Percentiles rank a stretch among this genome's conserved stretches.
Conservation (phyloP, 2,113 vertebrate species). For the Pimephales promelas region DNA sequence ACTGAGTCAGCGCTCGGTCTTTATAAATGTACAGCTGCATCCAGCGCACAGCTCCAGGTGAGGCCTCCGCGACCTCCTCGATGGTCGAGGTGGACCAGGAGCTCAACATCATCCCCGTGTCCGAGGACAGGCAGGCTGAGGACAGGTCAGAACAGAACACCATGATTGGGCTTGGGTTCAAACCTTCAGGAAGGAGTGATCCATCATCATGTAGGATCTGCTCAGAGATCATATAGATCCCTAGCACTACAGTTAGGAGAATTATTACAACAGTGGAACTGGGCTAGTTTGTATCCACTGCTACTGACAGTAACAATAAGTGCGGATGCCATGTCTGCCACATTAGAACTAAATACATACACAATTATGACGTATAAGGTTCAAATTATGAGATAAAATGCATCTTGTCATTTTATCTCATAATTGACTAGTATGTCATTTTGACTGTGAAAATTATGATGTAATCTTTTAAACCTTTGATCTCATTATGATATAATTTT, state of each 20-base stretch:
- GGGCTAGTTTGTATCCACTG: neutral
- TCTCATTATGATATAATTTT: neutral
- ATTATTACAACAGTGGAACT: neutral
- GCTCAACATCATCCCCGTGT: slow-evolving; percentile 95
- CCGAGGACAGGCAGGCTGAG: slow-evolving; percentile 82
- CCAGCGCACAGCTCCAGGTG: slow-evolving; percentile 74
- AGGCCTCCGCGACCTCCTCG: slow-evolving; percentile 86
- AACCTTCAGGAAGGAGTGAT: neutral
- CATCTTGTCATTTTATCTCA: neutral
- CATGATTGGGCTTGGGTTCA: neutral
- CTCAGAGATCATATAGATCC: neutral
- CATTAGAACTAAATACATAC: neutral
- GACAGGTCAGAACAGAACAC: neutral
- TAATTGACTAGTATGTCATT: neutral
- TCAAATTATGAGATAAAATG: neutral
- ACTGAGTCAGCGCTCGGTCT: slow-evolving; percentile 83
- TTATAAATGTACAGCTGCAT: slow-evolving; percentile 94
- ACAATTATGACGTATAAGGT: neutral
- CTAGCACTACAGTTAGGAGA: neutral
- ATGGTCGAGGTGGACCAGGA: slow-evolving; percentile 94
- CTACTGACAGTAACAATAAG: neutral
- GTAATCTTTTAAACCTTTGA: neutral
- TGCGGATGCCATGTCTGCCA: neutral
- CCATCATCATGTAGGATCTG: neutral
- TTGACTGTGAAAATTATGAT: neutral